These are phyloP conservation scores for Dendrolimus houi DNA, from an alignment of 2,888 invertebrate species.

Conservation along the genomic window DNA sequence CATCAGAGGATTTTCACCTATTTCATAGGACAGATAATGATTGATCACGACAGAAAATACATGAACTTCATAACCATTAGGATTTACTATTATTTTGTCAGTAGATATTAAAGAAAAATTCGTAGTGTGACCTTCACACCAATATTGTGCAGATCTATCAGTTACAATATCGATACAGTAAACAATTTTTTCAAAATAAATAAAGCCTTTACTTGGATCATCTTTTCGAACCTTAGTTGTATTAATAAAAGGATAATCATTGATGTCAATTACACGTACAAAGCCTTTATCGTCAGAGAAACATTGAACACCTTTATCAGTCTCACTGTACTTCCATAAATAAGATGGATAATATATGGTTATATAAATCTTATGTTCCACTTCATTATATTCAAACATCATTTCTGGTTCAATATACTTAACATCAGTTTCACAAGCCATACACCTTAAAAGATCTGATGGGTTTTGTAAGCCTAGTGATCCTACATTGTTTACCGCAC, in stretches of 20 bases:
- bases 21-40: constrained; percentile 23
- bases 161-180: constrained; percentile 69
- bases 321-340: constrained; percentile 61
- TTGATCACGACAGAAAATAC: constrained; percentile 54
- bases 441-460: constrained; percentile 34
- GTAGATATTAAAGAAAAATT: constrained; percentile 68
- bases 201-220: constrained; percentile 1
- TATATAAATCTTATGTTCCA: constrained; percentile 49
- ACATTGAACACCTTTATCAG: constrained; percentile 73
- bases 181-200: constrained; percentile 45
- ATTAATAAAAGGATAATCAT: constrained; percentile 34
- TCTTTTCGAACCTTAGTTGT: constrained; percentile 13
- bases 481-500: constrained; percentile 47
- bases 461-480: constrained; percentile 32
- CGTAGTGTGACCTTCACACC: constrained; percentile 78
- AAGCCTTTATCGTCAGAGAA: constrained; percentile 77
- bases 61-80: constrained; percentile 44
- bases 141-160: constrained; percentile 77
- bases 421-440: constrained; percentile 54
- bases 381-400: constrained; percentile 42
- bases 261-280: constrained; percentile 56
- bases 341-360: constrained; percentile 74
- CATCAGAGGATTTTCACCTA: constrained; percentile 24
- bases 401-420: constrained; percentile 42
- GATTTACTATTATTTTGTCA: constrained; percentile 66